Percentiles rank a stretch among this genome's conserved stretches.
Conservation (phyloP, 1,140 invertebrate species). For the Bombus breviceps region DNA sequence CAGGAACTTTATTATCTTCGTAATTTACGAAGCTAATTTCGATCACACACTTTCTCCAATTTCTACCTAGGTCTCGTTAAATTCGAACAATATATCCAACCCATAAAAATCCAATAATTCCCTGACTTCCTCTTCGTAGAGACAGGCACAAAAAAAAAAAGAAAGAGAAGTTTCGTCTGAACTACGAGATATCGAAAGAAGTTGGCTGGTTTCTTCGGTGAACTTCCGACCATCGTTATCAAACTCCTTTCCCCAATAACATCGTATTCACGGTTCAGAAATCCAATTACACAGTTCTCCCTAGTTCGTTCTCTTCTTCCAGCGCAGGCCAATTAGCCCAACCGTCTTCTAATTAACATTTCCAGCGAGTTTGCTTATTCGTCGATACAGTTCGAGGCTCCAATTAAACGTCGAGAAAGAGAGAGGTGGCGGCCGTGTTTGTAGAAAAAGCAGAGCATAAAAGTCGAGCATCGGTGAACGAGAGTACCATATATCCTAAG, state of each 20-base stretch:
- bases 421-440: neutral
- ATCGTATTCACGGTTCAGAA: conserved; percentile 24
- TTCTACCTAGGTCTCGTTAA: neutral
- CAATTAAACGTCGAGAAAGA: conserved; percentile 22
- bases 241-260: conserved; percentile 9
- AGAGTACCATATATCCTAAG: neutral
- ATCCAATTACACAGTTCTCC: conserved; percentile 17
- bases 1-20: neutral
- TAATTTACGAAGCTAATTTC: neutral
- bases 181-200: neutral
- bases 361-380: conserved; percentile 19
- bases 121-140: neutral
- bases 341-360: conserved; percentile 26
- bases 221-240: conserved; percentile 28
- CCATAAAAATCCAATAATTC: neutral
- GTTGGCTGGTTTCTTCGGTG: neutral
- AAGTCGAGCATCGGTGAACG: neutral
- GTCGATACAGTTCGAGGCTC: conserved; percentile 10
- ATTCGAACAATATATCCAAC: neutral
- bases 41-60: neutral
- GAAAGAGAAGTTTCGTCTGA: no score
- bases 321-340: conserved; percentile 19
- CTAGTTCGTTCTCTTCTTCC: conserved; percentile 1
- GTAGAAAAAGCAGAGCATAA: conserved; percentile 1
- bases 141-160: neutral